Base-by-base conservation (phyloP, 2,888 invertebrate species). In the Acanthosoma haemorrhoidale region DNA sequence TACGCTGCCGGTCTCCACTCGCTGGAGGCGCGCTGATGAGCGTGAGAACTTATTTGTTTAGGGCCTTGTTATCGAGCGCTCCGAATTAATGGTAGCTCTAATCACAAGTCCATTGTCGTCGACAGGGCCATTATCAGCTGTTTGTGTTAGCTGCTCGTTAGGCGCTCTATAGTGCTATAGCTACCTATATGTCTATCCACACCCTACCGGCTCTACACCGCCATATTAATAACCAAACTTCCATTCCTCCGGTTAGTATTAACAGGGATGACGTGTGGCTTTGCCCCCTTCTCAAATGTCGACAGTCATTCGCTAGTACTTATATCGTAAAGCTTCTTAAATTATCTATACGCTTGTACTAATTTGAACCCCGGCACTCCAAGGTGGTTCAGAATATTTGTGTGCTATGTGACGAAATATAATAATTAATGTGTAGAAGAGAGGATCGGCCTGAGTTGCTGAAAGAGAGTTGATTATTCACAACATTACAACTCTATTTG, bases 11-110 rank as follows among this genome's bases (percentile, higher is more conserved):
- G n/a, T n/a, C n/a, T n/a, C n/a, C n/a, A n/a, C n/a, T n/a, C n/a
- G n/a, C n/a, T n/a, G n/a, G n/a, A n/a, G n/a, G n/a, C n/a, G 5
- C 2, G 51, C 25, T 51, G 51, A 51, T 51, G 51, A 51, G 51
- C 51, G 51, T 51, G 51, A 51, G 51, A 51, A 51, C 51, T 51
- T 51, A 51, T 51, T 51, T 51, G 51, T 51, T 51, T 51, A 51
- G 51, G 11, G 4, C 25, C 51, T 51, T 51, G 51, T 51, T 51
- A 51, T 25, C 51, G n/a, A n/a, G n/a, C 51, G 25, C 25, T n/a
- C 51, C 51, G 51, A 51, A 51, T 51, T 51, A 51, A 51, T 51
- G 51, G 51, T 51, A 51, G 51, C 25, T 25, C 51, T 51, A 51
- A 51, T 51, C 51, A 51, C 51, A 51, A 51, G 51, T 51, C 25